A percentile compares a stretch with the other conserved stretches of the same genome.
Evolutionary conservation across 2,797 vertebrate genomes (phyloP).

Genomic region (Pampus argenteus): DNA sequence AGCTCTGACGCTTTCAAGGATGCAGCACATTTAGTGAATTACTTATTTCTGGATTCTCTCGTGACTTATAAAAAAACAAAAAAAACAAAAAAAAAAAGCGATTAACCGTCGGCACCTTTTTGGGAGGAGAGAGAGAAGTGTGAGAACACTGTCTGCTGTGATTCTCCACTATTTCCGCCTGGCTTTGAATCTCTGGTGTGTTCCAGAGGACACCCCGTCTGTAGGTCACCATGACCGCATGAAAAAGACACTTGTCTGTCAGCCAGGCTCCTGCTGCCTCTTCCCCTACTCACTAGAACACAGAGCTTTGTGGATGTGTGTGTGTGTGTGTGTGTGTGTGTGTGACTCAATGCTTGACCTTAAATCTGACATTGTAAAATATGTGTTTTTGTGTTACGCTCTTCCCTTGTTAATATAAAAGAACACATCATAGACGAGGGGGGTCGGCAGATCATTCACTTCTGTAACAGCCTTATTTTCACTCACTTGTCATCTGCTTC

Average conservation of each 20-base stretch:
- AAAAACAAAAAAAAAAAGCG: too few relatives aligned
- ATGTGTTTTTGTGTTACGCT: slow-evolving; percentile 22
- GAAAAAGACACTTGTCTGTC: slow-evolving; percentile 64
- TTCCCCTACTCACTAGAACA: slow-evolving; percentile 34
- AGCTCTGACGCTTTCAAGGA: not conserved
- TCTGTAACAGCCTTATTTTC: not conserved
- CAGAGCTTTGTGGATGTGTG: slow-evolving; percentile 6
- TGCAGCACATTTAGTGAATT: not conserved
- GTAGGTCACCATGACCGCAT: slow-evolving; percentile 76
- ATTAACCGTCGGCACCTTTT: not conserved
- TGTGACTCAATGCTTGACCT: slow-evolving; percentile 42
- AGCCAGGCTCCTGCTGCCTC: slow-evolving; percentile 53
- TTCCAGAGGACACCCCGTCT: slow-evolving; percentile 68
- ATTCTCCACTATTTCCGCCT: not conserved
- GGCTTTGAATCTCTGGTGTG: slow-evolving; percentile 29
- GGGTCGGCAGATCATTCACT: not conserved
- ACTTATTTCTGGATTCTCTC: not conserved
- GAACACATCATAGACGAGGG: not conserved
- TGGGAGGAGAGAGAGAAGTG: not conserved
- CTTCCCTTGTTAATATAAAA: not conserved
- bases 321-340: slow-evolving; percentile 10
- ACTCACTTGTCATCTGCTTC: not conserved
- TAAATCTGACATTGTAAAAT: slow-evolving; percentile 45
- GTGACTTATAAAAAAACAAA: not conserved
- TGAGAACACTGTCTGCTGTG: not conserved